Evolutionary conservation across 2,797 vertebrate genomes (phyloP).

Genomic region (Takifugu rubripes): DNA sequence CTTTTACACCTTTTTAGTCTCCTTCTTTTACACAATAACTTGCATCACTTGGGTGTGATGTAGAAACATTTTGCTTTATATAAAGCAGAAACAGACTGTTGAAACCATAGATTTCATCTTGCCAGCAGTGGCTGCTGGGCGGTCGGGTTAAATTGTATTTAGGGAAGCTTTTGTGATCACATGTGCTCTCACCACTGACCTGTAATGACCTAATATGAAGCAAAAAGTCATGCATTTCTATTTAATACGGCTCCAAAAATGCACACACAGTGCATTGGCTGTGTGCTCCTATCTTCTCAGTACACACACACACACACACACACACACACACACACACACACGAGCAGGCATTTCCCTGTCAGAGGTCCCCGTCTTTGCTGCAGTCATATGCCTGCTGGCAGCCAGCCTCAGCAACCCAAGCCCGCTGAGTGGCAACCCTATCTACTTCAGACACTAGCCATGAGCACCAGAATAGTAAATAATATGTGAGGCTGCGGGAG

Average conservation of each 20-base stretch:
- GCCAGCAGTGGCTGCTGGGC: constrained; percentile 18
- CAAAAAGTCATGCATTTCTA: constrained; percentile 17
- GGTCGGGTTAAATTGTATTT: background rate
- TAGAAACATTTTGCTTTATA: constrained; percentile 4
- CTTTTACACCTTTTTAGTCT: too few species aligned
- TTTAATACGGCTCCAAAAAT: constrained; percentile 4
- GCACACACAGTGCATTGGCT: too few species aligned
- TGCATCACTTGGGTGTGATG: background rate
- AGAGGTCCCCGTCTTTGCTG: constrained; percentile 72
- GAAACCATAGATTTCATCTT: constrained; percentile 19
- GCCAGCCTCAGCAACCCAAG: constrained; percentile 78
- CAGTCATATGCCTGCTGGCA: constrained; percentile 86
- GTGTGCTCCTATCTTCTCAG: too few species aligned
- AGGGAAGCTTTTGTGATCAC: background rate
- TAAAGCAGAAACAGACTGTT: constrained; percentile 13
- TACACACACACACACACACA: background rate
- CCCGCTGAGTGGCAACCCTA: constrained; percentile 78
- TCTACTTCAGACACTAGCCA: constrained; percentile 79
- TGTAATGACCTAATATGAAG: constrained; percentile 10
- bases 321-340: background rate
- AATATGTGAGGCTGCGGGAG: constrained; percentile 75
- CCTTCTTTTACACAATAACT: too few species aligned
- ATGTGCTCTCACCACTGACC: background rate
- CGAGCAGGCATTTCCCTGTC: constrained; percentile 34
- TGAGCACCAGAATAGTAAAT: constrained; percentile 90